Evolutionary conservation across 2,113 vertebrate genomes (phyloP), one percentile per base, ranked within the genome.

Genomic region (Cettia cetti): DNA sequence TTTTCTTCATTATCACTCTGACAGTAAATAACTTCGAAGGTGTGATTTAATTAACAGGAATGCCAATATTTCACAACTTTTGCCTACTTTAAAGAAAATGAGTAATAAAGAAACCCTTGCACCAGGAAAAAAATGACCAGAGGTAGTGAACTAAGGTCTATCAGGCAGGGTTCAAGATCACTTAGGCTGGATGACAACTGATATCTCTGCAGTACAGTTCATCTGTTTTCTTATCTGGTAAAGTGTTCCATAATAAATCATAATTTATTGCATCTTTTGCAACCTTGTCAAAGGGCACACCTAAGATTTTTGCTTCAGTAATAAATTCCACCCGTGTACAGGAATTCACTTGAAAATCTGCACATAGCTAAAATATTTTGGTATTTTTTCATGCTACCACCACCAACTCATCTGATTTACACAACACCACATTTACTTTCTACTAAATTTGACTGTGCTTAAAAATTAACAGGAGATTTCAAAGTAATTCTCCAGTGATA

Each of bases 11-110:
- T 96, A 96, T 97, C 94, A 89, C 39, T 11, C 53, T 91, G 65
- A 87, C 86, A 94, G 80, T 94, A 97, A 97, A 96, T 94, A 96
- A 89, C 93, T 94, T 93, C 63, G 64, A 92, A 97, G 85, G 95
- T 96, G 90, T 91, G 85, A 97, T 81, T 95, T 92, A 80, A 96
- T 93, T 86, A 83, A 87, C 33, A 92, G 49, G 77, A 89, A 96
- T 89, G 77, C 63, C 28, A 83, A 42, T 89, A 95, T 95, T 94
- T 95, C 81, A 92, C 52, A 95, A 92, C 90, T 95, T 94, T 89
- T 72, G 47, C 59, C 52, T 86, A 75, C 70, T 79, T 84, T 85
- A 77, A 85, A 88, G 56, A 75, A 95, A 89, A 82, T 23, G 5
- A 82, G 15, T 89, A 93, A 91, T 18, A 81, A 68, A 95, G 54